Conservation (phyloP, 92 coral and sea anemone genomes). For the Palythoa grandis region DNA sequence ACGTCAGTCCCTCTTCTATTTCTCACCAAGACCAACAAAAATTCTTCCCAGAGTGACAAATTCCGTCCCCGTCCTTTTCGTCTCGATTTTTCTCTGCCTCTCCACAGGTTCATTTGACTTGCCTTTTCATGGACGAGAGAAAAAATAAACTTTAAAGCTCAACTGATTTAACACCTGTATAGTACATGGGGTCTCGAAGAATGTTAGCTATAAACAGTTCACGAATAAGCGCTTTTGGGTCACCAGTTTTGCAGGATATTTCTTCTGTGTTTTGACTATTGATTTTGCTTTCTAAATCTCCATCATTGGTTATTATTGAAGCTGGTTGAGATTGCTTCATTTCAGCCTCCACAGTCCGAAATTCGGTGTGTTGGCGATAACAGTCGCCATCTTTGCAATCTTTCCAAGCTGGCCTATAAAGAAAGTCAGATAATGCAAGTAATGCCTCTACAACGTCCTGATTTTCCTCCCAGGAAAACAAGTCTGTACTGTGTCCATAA, state of each 20-base stretch:
- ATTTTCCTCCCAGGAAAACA: slow-evolving; percentile 12
- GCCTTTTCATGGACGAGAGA: neutral
- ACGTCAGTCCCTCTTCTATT: slow-evolving; percentile 4
- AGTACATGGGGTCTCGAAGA: too few relatives aligned
- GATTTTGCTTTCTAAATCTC: slow-evolving; percentile 6
- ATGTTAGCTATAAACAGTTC: too few relatives aligned
- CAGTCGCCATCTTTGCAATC: slow-evolving; percentile 1
- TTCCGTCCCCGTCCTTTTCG: slow-evolving; percentile 12
- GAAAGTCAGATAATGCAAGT: slow-evolving; percentile 9
- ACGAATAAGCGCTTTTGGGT: too few relatives aligned
- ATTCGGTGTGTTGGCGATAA: neutral
- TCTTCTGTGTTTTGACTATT: slow-evolving; percentile 15
- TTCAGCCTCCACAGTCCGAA: neutral
- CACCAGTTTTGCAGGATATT: neutral
- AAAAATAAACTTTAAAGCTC: too few relatives aligned
- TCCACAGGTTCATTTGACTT: neutral
- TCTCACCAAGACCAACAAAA: slow-evolving; percentile 15
- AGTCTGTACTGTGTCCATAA: neutral
- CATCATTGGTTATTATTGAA: slow-evolving; percentile 11
- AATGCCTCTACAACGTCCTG: slow-evolving; percentile 24
- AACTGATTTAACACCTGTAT: too few relatives aligned
- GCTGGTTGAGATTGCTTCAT: slow-evolving; percentile 12
- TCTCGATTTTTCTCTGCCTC: neutral
- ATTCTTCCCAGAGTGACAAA: slow-evolving; percentile 9
- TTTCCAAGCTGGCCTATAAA: neutral